Conservation (phyloP, 2,888 invertebrate species). For the Pachliopta kotzebuea region DNA sequence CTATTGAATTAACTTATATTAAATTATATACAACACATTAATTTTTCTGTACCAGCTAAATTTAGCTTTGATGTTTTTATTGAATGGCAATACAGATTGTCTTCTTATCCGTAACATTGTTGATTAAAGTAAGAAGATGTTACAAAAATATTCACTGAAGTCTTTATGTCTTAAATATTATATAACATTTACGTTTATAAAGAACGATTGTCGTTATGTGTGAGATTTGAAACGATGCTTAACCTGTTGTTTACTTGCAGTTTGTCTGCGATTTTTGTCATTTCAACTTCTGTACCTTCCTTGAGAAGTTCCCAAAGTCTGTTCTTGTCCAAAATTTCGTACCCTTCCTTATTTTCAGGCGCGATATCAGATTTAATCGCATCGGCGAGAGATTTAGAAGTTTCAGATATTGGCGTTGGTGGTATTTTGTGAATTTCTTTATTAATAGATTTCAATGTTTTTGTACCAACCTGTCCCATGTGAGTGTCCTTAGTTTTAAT, state of each 20-base stretch:
- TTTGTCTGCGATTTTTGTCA: slow-evolving; percentile 62
- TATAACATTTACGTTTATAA: slow-evolving; percentile 73
- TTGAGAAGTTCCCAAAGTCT: slow-evolving; percentile 82
- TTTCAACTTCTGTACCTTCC: slow-evolving; percentile 69
- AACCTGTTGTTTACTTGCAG: slow-evolving; percentile 57
- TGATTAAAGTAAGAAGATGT: slow-evolving; percentile 31
- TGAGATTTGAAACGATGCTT: slow-evolving; percentile 54
- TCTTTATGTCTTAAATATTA: slow-evolving; percentile 74
- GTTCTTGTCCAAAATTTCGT: slow-evolving; percentile 81
- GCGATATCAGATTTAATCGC: slow-evolving; percentile 60
- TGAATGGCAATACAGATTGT: slow-evolving; percentile 40
- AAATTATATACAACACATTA: slow-evolving; percentile 64
- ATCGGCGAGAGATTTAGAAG: slow-evolving; percentile 61
- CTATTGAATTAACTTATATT: slow-evolving; percentile 47
- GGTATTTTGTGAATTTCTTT: slow-evolving; percentile 77
- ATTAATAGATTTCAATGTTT: slow-evolving; percentile 71
- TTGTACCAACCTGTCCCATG: slow-evolving; percentile 49
- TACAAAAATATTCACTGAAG: slow-evolving; percentile 76
- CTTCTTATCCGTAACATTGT: slow-evolving; percentile 29
- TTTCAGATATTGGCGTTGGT: slow-evolving; percentile 70
- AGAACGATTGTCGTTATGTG: slow-evolving; percentile 61
- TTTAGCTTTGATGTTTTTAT: slow-evolving; percentile 54
- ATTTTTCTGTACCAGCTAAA: slow-evolving; percentile 46
- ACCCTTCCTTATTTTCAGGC: slow-evolving; percentile 75
- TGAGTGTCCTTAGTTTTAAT: slow-evolving; percentile 50